These are phyloP conservation scores for Copsychus sechellarum DNA, from an alignment of 2,113 vertebrate species.

Conservation along the genomic window DNA sequence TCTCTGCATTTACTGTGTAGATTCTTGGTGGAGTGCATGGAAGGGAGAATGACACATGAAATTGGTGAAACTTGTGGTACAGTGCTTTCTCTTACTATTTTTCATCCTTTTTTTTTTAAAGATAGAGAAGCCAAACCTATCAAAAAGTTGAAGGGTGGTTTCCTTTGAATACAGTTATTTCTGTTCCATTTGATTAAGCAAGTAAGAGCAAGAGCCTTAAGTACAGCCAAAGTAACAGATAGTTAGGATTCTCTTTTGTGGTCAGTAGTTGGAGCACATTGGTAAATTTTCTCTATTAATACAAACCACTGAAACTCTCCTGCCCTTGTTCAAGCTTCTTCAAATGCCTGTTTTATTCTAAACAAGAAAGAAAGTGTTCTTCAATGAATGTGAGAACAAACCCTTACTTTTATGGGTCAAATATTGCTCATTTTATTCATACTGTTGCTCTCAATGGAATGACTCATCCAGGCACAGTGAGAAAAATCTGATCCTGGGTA, in stretches of 20 bases:
- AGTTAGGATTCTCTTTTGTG: neutral
- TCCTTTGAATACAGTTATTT: neutral
- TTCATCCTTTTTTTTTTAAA: neutral
- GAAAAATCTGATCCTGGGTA: neutral
- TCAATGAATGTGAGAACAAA: neutral
- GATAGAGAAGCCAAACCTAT: neutral
- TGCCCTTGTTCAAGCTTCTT: neutral
- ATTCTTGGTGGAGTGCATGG: neutral
- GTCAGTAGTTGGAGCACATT: neutral
- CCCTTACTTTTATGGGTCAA: neutral
- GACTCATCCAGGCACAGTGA: neutral
- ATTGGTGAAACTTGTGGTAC: neutral
- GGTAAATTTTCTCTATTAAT: neutral
- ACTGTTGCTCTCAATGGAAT: neutral
- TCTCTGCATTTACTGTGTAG: neutral
- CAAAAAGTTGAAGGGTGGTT: neutral
- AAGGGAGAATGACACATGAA: neutral
- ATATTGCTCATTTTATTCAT: conserved; percentile 2
- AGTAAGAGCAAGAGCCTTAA: neutral
- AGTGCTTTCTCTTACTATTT: neutral
- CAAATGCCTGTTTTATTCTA: neutral
- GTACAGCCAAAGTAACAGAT: neutral
- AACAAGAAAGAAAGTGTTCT: conserved; percentile 1
- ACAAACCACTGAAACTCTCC: neutral
- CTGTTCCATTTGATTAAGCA: neutral